Evolutionary conservation across 2,888 invertebrate species (phyloP), one percentile per base, ranked within the genome.

Genomic region (Phania funesta): DNA sequence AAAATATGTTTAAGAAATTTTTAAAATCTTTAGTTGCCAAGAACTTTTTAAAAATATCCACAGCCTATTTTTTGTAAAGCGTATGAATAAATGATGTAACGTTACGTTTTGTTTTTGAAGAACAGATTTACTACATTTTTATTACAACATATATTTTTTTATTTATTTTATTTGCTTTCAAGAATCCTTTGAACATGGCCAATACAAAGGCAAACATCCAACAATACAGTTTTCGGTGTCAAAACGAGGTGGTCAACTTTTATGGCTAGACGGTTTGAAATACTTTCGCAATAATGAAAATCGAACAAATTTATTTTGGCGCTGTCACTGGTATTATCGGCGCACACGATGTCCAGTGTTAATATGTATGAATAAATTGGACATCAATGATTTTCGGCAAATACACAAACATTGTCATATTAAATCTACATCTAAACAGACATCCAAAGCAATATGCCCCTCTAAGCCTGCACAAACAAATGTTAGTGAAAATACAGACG

Each of bases 261-360:
- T 91, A 3, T 91, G 90, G 87, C 84, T 90, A 48, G 90, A 91
- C 80, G 91, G 91, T 0, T 73, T 91, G 9, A 90, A 90, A 82
- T 91, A 89, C 84, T 91, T 91, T 85, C 88, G 91, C 1, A 91
- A 91, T 74, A 90, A 90, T 76, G 90, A 90, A 83, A 91, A 91
- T 85, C 88, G 90, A 7, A 90, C 89, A 6, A 91, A 91, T 84
- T 84, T 88, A 46, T 91, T 90, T 68, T 91, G 91, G 91, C 88
- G 91, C 48, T 91, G 91, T 35, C 90, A 90, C 76, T 90, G 90
- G 88, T 91, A 91, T 77, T 91, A 91, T 83, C 70, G 90, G 0
- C 88, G 88, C 24, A 88, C 89, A 13, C 88, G 90, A 35, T 91
- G 91, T 74, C 91, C 90, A 0, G 91, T 91, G 0, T 83, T 91